Conservation (phyloP, 2,888 invertebrate genomes). For the Patella pellucida region DNA sequence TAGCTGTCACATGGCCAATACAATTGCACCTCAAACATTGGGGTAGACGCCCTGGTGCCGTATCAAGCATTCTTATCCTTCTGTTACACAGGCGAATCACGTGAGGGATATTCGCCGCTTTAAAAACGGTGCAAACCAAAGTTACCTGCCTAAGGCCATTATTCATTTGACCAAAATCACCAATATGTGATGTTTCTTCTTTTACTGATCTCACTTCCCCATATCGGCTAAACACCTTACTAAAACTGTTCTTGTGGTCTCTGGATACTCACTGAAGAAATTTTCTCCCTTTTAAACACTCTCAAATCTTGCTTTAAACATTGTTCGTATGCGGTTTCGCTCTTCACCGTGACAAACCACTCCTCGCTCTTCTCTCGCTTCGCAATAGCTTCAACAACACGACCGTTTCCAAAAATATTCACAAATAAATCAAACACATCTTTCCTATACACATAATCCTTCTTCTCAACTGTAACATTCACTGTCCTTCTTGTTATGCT, state of each 20-base stretch:
- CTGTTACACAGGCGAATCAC: background rate
- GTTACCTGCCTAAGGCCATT: background rate
- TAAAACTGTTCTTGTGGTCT: no score
- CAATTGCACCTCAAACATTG: background rate
- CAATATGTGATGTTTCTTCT: background rate
- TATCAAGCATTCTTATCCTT: background rate
- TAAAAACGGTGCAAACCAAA: background rate
- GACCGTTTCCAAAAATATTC: background rate
- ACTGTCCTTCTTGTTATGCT: background rate
- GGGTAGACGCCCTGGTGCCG: background rate
- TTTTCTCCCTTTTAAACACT: background rate
- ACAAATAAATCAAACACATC: background rate
- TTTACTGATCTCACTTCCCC: background rate
- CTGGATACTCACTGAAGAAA: no score
- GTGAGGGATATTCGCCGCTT: background rate
- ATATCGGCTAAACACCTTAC: background rate
- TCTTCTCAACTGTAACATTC: background rate
- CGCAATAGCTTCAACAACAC: background rate
- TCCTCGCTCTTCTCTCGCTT: background rate
- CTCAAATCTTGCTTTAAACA: background rate
- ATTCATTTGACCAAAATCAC: background rate
- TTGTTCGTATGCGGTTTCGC: background rate
- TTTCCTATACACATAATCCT: background rate
- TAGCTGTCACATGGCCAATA: background rate
- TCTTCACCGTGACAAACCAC: background rate